Conservation (phyloP, 2,888 invertebrate species). For the Agrochola lychnidis region DNA sequence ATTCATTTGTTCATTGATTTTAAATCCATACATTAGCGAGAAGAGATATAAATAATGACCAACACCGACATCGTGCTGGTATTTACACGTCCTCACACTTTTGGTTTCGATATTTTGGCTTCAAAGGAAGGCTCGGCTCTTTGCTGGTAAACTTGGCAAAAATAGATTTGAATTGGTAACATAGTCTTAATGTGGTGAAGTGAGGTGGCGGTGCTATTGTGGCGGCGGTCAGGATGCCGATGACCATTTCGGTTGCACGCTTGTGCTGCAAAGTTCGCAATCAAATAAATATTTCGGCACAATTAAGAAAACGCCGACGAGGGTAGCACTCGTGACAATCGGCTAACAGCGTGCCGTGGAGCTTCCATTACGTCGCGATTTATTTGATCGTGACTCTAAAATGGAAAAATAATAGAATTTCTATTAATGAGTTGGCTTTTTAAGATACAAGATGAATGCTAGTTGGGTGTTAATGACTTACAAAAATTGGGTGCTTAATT, state of each 20-base stretch:
- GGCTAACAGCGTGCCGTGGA: constrained; percentile 79
- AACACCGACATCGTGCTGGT: constrained; percentile 22
- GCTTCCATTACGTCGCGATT: constrained; percentile 68
- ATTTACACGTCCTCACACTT: constrained; percentile 30
- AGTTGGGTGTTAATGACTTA: neutral
- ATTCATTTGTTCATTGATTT: constrained; percentile 53
- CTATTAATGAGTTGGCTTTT: neutral
- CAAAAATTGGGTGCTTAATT: neutral
- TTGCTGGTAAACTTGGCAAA: constrained; percentile 61
- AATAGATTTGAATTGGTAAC: constrained; percentile 79
- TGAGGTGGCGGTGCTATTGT: constrained; percentile 82
- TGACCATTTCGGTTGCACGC: constrained; percentile 90
- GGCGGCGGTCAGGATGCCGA: constrained; percentile 85
- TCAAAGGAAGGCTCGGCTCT: constrained; percentile 39
- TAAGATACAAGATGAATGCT: neutral
- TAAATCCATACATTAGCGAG: constrained; percentile 41
- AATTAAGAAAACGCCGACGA: constrained; percentile 90
- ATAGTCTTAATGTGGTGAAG: constrained; percentile 69
- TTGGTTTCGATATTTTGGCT: constrained; percentile 53
- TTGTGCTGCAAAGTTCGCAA: constrained; percentile 88
- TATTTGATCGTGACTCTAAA: constrained; percentile 49
- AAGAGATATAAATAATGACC: constrained; percentile 47
- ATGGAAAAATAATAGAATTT: constrained; percentile 10
- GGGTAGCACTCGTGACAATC: constrained; percentile 90
- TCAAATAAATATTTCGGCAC: constrained; percentile 91